Evolutionary conservation across 2,888 invertebrate genomes (phyloP).

Genomic region (Amiota communis): DNA sequence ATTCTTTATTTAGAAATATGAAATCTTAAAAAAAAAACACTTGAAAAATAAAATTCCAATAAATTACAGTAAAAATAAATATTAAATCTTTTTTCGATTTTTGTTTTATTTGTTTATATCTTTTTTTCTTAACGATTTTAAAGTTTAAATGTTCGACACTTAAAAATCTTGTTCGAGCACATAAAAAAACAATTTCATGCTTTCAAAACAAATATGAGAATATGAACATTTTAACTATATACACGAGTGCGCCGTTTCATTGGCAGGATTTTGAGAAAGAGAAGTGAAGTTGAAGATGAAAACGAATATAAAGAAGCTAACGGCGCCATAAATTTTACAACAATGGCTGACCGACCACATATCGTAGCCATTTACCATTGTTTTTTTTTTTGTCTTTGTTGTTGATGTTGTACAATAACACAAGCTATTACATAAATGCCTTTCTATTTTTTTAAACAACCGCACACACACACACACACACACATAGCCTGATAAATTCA

Average conservation of each 20-base stretch:
- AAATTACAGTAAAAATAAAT: neutral
- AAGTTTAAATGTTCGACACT: neutral
- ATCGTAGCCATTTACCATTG: no score
- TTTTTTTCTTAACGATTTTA: no score
- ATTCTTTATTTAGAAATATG: no score
- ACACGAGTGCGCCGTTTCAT: no score
- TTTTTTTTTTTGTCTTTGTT: no score
- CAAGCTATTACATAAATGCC: slow-evolving; percentile 12
- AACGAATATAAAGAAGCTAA: slow-evolving; percentile 20
- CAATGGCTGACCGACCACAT: slow-evolving; percentile 23
- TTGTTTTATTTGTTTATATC: no score
- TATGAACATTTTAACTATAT: no score
- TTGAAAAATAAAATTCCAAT: neutral
- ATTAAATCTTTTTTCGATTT: no score
- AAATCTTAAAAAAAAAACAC: neutral
- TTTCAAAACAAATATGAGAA: no score
- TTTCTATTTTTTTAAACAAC: slow-evolving; percentile 1
- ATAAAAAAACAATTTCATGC: slow-evolving; percentile 1
- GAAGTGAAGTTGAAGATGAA: neutral
- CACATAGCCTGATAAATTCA: no score
- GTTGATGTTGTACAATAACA: neutral
- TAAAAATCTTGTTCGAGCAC: neutral
- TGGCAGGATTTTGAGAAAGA: neutral
- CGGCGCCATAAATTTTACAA: slow-evolving; percentile 27
- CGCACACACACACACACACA: no score